These are phyloP conservation scores for Orthosia gothica DNA, from an alignment of 2,888 invertebrate genomes.

Conservation along the genomic window DNA sequence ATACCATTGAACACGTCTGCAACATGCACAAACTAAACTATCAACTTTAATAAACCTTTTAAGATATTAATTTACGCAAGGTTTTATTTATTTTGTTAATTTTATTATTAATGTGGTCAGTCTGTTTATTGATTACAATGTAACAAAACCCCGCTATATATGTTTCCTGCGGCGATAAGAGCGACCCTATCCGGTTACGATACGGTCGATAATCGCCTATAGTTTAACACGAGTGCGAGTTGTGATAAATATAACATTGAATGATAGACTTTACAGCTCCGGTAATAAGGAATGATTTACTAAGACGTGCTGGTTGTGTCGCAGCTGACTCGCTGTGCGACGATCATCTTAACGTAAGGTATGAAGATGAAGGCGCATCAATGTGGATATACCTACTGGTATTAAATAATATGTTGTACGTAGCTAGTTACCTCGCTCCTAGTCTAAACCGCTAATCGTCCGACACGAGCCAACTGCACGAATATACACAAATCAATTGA, in stretches of 20 bases:
- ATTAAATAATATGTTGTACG: not conserved
- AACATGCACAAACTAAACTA: not conserved
- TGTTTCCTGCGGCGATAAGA: not conserved
- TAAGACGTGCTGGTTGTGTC: not conserved
- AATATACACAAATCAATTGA: slow-evolving; percentile 32
- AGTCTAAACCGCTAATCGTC: not conserved
- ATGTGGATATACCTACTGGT: not conserved
- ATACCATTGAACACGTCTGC: not conserved
- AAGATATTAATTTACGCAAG: not conserved
- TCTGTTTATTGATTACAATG: slow-evolving; percentile 6
- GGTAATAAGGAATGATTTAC: slow-evolving; percentile 34
- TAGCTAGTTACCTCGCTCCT: not conserved
- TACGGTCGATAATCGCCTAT: slow-evolving; percentile 16
- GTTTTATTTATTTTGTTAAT: slow-evolving; percentile 3
- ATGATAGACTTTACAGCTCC: slow-evolving; percentile 21
- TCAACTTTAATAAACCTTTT: not conserved
- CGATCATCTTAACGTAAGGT: not conserved
- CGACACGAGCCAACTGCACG: not conserved
- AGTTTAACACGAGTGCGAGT: slow-evolving; percentile 1
- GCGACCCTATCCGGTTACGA: not conserved
- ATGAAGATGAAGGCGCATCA: not conserved
- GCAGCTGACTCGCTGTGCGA: slow-evolving; percentile 1
- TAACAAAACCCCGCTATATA: not conserved
- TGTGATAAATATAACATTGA: slow-evolving; percentile 29
- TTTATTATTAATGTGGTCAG: not conserved